Evolutionary conservation across 2,888 invertebrate species (phyloP).

Genomic region (Lasiommata megera): DNA sequence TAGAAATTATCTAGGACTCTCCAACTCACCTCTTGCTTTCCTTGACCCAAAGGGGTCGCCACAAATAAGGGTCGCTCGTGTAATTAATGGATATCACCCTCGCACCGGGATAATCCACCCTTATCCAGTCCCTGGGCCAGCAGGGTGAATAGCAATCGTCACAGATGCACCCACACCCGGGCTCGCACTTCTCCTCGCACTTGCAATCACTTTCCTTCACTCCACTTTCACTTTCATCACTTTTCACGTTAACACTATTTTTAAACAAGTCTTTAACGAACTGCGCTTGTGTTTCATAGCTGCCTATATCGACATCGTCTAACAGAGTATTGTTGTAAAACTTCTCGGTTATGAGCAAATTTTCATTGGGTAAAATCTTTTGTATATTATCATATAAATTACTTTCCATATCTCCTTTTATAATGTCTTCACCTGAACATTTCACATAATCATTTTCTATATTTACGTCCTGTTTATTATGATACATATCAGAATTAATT

Average conservation of each 20-base stretch:
- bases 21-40: constrained; percentile 80
- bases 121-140: constrained; percentile 94
- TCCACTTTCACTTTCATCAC: constrained; percentile 31
- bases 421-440: background rate
- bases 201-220: constrained; percentile 39
- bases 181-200: constrained; percentile 46
- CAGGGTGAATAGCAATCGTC: constrained; percentile 83
- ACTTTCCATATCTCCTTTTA: background rate
- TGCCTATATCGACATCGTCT: constrained; percentile 50
- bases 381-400: constrained; percentile 14
- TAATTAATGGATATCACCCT: constrained; percentile 91
- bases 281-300: constrained; percentile 62
- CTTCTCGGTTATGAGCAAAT: constrained; percentile 58
- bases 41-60: constrained; percentile 88
- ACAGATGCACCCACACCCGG: constrained; percentile 68
- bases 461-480: too few species aligned
- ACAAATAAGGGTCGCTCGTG: constrained; percentile 88
- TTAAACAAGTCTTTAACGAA: constrained; percentile 66
- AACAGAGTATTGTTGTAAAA: constrained; percentile 61
- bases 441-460: background rate
- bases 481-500: background rate
- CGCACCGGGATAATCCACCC: constrained; percentile 87
- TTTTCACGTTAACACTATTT: constrained; percentile 37
- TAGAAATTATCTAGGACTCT: background rate
- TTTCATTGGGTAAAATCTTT: constrained; percentile 47